Percentiles rank a stretch among this genome's conserved stretches.
Evolutionary conservation across 2,113 vertebrate genomes (phyloP).

Genomic region (Carlito syrichta): DNA sequence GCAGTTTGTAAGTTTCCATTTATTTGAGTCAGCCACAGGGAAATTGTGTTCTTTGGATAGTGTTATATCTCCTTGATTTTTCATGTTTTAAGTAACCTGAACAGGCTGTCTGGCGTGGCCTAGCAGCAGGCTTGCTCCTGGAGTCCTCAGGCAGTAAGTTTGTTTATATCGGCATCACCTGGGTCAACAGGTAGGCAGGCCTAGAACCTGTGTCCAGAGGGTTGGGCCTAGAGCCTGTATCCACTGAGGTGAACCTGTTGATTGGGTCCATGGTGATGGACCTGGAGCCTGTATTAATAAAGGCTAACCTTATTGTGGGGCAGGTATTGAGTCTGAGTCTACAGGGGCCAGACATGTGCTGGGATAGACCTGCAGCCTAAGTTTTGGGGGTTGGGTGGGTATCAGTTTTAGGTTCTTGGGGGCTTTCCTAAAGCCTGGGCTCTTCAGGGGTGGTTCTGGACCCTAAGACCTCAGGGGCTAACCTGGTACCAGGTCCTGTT

Average conservation of each 20-base stretch:
- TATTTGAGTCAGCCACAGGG: not conserved
- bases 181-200: not conserved
- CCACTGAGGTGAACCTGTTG: not conserved
- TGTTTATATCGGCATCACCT: too few relatives aligned
- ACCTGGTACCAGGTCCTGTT: too few relatives aligned
- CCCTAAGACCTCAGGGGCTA: too few relatives aligned
- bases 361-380: not conserved
- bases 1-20: not conserved
- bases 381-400: too few relatives aligned
- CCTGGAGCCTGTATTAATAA: not conserved
- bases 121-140: not conserved
- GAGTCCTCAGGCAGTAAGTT: too few relatives aligned
- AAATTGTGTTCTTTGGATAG: not conserved
- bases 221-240: not conserved
- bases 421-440: too few relatives aligned
- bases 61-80: not conserved
- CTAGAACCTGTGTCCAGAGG: not conserved
- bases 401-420: too few relatives aligned
- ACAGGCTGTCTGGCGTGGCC: not conserved
- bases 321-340: not conserved
- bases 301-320: too few relatives aligned
- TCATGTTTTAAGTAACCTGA: not conserved
- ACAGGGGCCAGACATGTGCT: not conserved
- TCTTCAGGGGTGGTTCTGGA: too few relatives aligned
- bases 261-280: not conserved